Percentiles rank a stretch among this genome's conserved stretches.
Evolutionary conservation across 64 coral and sea anemone genomes (phyloP).

Genomic region (Anthopleura sola): DNA sequence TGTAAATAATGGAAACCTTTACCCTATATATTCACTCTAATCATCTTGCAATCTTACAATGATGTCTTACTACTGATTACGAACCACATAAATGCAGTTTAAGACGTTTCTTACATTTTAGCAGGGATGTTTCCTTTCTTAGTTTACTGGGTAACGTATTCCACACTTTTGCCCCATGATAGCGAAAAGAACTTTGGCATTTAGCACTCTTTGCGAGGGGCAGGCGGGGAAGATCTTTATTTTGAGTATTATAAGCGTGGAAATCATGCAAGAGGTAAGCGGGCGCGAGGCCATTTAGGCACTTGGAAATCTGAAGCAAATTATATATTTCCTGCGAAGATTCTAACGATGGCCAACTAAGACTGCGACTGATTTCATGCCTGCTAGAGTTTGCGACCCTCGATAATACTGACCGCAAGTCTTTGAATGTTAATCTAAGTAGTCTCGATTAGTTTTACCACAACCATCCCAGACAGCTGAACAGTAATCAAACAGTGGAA

Average conservation of each 20-base stretch:
- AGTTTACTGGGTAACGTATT: background rate
- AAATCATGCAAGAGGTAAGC: slow-evolving; percentile 12
- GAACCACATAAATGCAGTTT: background rate
- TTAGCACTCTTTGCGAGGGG: slow-evolving; percentile 21
- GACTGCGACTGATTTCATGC: background rate
- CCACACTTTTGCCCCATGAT: slow-evolving; percentile 16
- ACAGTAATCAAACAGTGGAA: slow-evolving; percentile 41
- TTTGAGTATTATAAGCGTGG: background rate
- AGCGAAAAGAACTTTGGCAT: slow-evolving; percentile 19
- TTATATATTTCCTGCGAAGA: background rate
- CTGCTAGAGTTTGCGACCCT: slow-evolving; percentile 8
- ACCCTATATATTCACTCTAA: no score
- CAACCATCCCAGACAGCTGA: slow-evolving; percentile 22
- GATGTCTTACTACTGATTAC: background rate
- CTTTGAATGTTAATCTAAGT: slow-evolving; percentile 18
- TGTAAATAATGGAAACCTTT: no score
- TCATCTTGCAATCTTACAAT: no score
- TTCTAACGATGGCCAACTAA: slow-evolving; percentile 6
- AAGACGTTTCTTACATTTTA: background rate
- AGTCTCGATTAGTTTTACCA: slow-evolving; percentile 14
- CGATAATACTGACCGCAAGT: slow-evolving; percentile 33
- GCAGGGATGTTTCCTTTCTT: background rate
- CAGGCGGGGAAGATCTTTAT: slow-evolving; percentile 25
- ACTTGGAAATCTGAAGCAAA: slow-evolving; percentile 29
- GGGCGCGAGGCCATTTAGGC: slow-evolving; percentile 5